phyloP scores from a whole-genome alignment of 2,797 vertebrate genomes.

The Clarias platycephalus region DNA sequence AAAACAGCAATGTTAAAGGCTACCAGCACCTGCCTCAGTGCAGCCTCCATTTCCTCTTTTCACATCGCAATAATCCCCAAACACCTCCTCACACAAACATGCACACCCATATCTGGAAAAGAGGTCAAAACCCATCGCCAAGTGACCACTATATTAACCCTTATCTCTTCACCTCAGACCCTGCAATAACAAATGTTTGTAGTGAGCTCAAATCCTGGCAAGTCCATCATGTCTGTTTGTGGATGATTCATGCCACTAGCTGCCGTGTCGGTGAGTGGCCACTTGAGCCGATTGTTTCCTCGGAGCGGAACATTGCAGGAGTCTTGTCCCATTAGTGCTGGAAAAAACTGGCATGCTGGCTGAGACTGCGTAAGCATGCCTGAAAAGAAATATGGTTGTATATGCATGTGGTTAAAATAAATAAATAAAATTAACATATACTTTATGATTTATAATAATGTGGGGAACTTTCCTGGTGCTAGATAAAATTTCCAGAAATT shows the following conservation, averaged over 20 bases:
- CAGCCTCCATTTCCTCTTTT: conserved; percentile 33
- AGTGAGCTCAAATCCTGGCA: conserved; percentile 51
- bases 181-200: conserved; percentile 59
- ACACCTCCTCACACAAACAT: conserved; percentile 30
- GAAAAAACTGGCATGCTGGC: neutral
- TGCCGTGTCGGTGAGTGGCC: conserved; percentile 57
- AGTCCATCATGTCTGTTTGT: conserved; percentile 40
- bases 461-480: neutral
- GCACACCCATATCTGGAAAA: conserved; percentile 17
- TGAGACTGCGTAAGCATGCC: neutral
- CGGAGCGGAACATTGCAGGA: conserved; percentile 45
- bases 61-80: conserved; percentile 30
- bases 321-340: conserved; percentile 5
- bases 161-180: conserved; percentile 62
- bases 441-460: neutral
- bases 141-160: conserved; percentile 50
- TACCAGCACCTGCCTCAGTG: conserved; percentile 11
- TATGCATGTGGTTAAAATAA: neutral
- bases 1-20: neutral
- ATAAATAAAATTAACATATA: neutral
- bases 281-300: conserved; percentile 70
- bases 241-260: conserved; percentile 64
- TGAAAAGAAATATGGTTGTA: neutral
- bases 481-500: neutral
- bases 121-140: conserved; percentile 51